These are phyloP conservation scores for Nyctalus aviator DNA, from an alignment of 2,797 vertebrate species.

Conservation along the genomic window DNA sequence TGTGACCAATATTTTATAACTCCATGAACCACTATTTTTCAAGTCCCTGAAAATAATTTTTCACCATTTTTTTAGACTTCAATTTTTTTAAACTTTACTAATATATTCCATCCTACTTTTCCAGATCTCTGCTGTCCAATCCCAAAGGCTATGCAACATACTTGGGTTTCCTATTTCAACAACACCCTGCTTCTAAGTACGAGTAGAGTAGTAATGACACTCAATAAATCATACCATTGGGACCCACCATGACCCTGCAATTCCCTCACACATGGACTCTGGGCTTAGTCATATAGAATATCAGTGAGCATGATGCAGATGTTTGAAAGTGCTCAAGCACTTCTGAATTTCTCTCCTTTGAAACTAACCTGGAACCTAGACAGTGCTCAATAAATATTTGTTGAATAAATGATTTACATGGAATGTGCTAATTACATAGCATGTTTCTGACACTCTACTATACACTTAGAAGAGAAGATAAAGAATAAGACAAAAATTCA, in stretches of 20 bases:
- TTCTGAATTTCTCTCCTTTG: not conserved
- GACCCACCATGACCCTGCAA: not conserved
- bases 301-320: not conserved
- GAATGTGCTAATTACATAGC: not conserved
- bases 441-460: not conserved
- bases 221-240: not conserved
- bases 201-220: not conserved
- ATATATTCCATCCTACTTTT: not conserved
- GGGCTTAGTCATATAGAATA: not conserved
- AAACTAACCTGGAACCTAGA: not conserved
- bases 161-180: not conserved
- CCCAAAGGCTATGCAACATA: not conserved
- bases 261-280: not conserved
- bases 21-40: not conserved
- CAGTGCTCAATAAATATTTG: not conserved
- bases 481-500: slow-evolving; percentile 25
- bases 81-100: not conserved
- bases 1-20: not conserved
- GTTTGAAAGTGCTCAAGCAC: no score
- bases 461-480: not conserved
- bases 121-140: not conserved
- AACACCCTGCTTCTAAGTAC: not conserved
- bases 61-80: not conserved
- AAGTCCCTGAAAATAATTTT: not conserved
- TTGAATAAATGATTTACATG: not conserved